These are phyloP conservation scores for Drosophila rhopaloa DNA, from an alignment of 1,140 invertebrate genomes.

Conservation along the genomic window DNA sequence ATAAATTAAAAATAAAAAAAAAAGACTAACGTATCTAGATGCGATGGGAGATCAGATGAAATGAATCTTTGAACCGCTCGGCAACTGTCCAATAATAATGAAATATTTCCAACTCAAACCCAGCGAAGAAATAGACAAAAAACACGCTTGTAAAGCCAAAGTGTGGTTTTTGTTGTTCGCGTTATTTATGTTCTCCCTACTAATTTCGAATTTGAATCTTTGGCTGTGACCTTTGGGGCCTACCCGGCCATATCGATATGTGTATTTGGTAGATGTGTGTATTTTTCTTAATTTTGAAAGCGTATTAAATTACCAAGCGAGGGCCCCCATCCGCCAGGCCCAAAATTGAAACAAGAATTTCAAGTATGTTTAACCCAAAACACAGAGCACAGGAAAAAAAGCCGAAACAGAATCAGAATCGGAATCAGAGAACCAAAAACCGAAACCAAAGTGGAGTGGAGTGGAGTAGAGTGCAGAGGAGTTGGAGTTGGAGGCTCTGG, in stretches of 20 bases:
- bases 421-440: slow-evolving; percentile 49
- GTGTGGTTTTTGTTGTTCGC: slow-evolving; percentile 32
- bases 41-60: slow-evolving; percentile 60
- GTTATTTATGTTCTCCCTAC: slow-evolving; percentile 65
- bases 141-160: slow-evolving; percentile 20
- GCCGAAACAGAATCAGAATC: slow-evolving; percentile 34
- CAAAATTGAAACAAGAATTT: slow-evolving; percentile 81
- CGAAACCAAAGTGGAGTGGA: slow-evolving; percentile 36
- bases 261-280: slow-evolving; percentile 34
- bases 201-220: slow-evolving; percentile 79
- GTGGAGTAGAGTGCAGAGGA: slow-evolving; percentile 8
- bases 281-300: slow-evolving; percentile 80
- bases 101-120: slow-evolving; percentile 63
- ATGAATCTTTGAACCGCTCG: slow-evolving; percentile 46
- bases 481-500: slow-evolving; percentile 40
- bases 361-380: slow-evolving; percentile 83
- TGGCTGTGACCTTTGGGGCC: slow-evolving; percentile 77
- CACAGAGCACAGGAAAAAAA: slow-evolving; percentile 44
- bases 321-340: slow-evolving; percentile 20
- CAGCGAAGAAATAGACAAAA: slow-evolving; percentile 39
- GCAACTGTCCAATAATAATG: slow-evolving; percentile 83
- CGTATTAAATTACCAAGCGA: slow-evolving; percentile 73
- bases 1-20: slow-evolving; percentile 64
- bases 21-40: slow-evolving; percentile 10
- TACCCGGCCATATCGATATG: slow-evolving; percentile 51